Base-by-base conservation (phyloP, 2,888 invertebrate genomes). In the Drosophila formosana region DNA sequence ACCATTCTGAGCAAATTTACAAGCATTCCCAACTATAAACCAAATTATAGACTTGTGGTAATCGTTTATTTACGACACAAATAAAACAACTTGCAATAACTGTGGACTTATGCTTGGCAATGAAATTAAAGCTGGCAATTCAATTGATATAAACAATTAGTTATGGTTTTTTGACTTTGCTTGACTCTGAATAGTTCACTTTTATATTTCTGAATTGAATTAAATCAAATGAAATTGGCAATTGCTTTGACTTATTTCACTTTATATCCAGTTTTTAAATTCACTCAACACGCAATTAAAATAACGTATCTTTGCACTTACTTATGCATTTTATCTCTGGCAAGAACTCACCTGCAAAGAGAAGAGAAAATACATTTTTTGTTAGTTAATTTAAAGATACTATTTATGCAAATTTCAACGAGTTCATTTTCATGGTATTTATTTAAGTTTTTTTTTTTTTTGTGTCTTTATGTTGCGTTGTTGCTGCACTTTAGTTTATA, bases 1-100 rank as follows among this genome's bases (percentile, higher is more conserved):
- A 68, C 25, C 58, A 52, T 78, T 66, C 62, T 69, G 41, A 52
- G 68, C 66, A 77, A 67, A 81, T 83, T 80, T 77, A 74, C 82
- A 80, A 72, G 63, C 71, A 57, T 55, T 60, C 65, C 66, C 34
- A 73, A 66, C 67, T 75, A 80, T 68, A 64, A 80, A 77, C 65
- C 58, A 58, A 67, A 53, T 68, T 63, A 68, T 62, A 57, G 63
- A 63, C 79, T 66, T 64, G 50, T 50, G 45, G 66, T 71, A 75
- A 78, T 77, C 66, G 79, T 57, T 78, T 77, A 75, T 76, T 76
- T 76, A 76, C 75, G 75, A 18, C 25, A 7, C 3, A 25, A 62
- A 37, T 75, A 71, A 74, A 76, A 56, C 43, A 4, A 46, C 46
- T 30, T 18, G 47, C 37, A 66, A 43, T 23, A 69, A 18, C 39